Evolutionary conservation across 1,140 invertebrate species (phyloP).

Genomic region (Eubasilissa regina): DNA sequence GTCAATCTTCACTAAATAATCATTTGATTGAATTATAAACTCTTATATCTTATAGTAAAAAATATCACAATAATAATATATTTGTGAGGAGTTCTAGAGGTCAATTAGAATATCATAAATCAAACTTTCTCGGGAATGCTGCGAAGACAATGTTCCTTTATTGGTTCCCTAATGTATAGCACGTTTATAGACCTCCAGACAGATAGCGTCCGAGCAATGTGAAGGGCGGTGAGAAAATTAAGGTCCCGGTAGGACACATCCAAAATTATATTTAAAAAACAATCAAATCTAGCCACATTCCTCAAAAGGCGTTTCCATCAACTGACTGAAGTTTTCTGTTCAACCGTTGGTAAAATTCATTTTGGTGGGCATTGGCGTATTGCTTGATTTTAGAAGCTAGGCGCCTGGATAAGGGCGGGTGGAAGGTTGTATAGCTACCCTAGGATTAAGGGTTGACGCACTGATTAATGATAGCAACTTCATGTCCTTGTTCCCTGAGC

Average conservation of each 20-base stretch:
- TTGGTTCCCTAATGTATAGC: constrained; percentile 23
- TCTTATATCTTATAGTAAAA: too few relatives aligned
- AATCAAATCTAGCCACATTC: constrained; percentile 6
- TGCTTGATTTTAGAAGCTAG: neutral
- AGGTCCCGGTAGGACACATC: neutral
- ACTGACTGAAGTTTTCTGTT: neutral
- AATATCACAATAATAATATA: too few relatives aligned
- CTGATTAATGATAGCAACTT: constrained; percentile 60
- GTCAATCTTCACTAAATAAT: too few relatives aligned
- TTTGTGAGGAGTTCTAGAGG: neutral
- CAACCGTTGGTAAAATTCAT: neutral
- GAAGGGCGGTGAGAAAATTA: constrained; percentile 20
- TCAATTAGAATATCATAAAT: constrained; percentile 29
- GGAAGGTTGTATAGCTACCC: constrained; percentile 5
- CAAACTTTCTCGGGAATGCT: neutral
- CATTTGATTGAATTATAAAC: too few relatives aligned
- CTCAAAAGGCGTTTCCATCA: neutral
- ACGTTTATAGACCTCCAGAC: constrained; percentile 54
- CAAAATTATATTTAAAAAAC: constrained; percentile 1
- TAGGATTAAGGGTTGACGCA: constrained; percentile 56
- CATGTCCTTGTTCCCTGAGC: constrained; percentile 46
- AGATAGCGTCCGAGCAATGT: constrained; percentile 52
- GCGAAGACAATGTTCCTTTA: constrained; percentile 18
- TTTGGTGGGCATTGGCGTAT: neutral
- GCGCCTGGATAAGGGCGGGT: constrained; percentile 9